These are phyloP conservation scores for Elachura formosa DNA, from an alignment of 2,113 vertebrate species.

Conservation along the genomic window DNA sequence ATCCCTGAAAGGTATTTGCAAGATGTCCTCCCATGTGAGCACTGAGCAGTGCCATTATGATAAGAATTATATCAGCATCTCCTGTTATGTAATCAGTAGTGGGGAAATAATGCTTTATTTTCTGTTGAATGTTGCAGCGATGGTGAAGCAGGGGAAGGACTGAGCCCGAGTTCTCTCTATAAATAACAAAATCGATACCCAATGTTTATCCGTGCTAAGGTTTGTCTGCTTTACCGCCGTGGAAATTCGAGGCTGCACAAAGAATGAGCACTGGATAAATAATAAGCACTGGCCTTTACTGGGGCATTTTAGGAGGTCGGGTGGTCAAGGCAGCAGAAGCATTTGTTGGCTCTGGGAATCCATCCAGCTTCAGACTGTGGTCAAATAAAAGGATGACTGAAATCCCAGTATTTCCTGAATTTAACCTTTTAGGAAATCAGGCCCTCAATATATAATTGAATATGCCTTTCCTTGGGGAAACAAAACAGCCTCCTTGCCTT, in stretches of 20 bases:
- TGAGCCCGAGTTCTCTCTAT: neutral
- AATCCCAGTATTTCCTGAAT: slow-evolving; percentile 11
- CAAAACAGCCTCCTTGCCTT: neutral
- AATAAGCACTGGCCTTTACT: neutral
- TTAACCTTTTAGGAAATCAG: slow-evolving; percentile 8
- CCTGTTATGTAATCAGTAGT: neutral
- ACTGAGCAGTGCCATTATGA: neutral
- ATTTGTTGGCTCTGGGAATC: neutral
- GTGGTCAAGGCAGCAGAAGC: neutral
- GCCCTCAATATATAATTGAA: neutral
- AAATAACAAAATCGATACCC: neutral
- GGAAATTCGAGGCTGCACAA: neutral
- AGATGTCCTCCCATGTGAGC: neutral
- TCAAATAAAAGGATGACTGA: neutral
- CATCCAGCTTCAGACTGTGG: neutral
- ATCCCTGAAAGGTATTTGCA: neutral
- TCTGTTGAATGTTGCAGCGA: neutral
- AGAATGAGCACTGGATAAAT: neutral
- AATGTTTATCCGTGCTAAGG: neutral
- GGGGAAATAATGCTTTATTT: neutral
- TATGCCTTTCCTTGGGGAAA: neutral
- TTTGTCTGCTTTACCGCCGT: neutral
- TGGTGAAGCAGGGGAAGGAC: neutral
- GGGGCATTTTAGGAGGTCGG: neutral
- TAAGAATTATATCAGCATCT: neutral